Evolutionary conservation across 2,113 vertebrate genomes (phyloP), one percentile per base, ranked within the genome.

Genomic region (Aphelocoma coerulescens): DNA sequence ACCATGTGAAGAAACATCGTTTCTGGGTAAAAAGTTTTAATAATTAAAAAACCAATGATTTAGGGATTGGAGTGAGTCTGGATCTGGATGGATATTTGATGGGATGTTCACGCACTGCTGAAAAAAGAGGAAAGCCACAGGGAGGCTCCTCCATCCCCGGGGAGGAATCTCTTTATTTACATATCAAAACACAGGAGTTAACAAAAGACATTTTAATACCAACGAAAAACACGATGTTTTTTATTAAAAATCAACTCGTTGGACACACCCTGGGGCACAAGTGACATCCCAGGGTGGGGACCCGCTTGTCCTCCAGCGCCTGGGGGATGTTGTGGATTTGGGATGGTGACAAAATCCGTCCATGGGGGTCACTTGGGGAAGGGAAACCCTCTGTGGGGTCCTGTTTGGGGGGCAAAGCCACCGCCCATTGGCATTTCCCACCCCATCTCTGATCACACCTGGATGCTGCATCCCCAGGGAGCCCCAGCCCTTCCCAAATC

Each of bases 131-230:
- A 59, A 80, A 87, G 48, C 48, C 89, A 85, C 28, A 41, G 39
- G 48, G 85, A 87, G 55, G 7, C 37, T 94, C 71, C 0, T 87
- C 55, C 37, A 18, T 44, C 52, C 74, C 9, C n/a, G 2, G 66
- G 85, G 62, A 67, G 67, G 72, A 52, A 72, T 67, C n/a, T 71
- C 33, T 92, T 96, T 92, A 96, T 94, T 96, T 86, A 80, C 89
- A 92, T 88, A 91, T 57, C 76, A 88, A 91, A 96, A 61, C 76
- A 79, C 79, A 37, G 3, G 6, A 55, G 26, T 73, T 62, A 77
- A 87, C 46, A 86, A 94, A 95, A 87, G 59, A 77, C 61, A 27
- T 43, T 77, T 73, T 35, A 7, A 26, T 49, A 68, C 13, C 63
- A 51, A 83, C 1, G 3, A 44, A 72, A 44, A 76, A 1, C 9